Conservation (phyloP, 2,797 vertebrate genomes). For the Catamblyrhynchus diadema region DNA sequence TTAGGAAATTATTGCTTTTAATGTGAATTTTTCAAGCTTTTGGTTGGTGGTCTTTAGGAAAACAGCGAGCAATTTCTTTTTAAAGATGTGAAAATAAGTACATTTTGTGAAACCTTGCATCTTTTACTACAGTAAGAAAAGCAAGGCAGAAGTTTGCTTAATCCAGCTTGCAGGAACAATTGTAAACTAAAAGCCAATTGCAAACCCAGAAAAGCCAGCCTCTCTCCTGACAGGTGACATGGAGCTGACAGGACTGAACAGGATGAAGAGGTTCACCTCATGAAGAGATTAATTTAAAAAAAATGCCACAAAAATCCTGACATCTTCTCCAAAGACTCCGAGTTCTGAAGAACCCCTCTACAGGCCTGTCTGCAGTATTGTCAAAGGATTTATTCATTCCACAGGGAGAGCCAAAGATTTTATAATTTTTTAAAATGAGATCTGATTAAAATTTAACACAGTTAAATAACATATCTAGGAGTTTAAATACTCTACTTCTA, state of each 20-base stretch:
- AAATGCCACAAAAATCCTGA: not conserved
- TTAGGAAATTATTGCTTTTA: not conserved
- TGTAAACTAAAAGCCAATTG: not conserved
- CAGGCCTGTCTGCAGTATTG: not conserved
- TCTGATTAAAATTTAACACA: conserved; percentile 44
- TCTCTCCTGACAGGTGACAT: not conserved
- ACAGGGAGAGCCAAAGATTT: not conserved
- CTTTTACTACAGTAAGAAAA: not conserved
- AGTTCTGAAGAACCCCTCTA: not conserved
- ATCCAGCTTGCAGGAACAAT: not conserved
- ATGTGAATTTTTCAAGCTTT: not conserved
- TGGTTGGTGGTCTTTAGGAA: not conserved
- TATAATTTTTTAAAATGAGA: not conserved
- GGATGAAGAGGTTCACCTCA: not conserved
- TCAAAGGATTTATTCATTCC: not conserved
- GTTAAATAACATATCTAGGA: conserved; percentile 41
- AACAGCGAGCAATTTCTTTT: not conserved
- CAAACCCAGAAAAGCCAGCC: not conserved
- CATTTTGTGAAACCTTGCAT: not conserved
- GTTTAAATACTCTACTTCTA: conserved; percentile 27
- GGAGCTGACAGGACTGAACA: not conserved
- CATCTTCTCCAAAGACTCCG: not conserved
- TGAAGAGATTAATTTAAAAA: not conserved
- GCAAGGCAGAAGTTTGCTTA: not conserved
- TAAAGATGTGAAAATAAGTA: not conserved